These are phyloP conservation scores for Acanthococcus lagerstroemiae DNA, from an alignment of 2,888 invertebrate species.

Conservation along the genomic window DNA sequence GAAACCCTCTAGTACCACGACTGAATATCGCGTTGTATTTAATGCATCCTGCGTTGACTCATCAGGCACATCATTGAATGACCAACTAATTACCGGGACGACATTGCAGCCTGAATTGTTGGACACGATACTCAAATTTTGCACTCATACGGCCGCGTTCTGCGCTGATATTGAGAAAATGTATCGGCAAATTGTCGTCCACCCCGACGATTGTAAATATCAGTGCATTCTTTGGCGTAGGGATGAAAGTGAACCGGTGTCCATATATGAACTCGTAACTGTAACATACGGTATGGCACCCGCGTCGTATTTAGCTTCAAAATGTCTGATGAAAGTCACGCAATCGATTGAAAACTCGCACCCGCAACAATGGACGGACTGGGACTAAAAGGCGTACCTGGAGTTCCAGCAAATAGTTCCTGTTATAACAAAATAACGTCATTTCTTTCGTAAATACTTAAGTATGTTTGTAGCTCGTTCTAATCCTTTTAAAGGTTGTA, in stretches of 20 bases:
- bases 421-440: too few species aligned
- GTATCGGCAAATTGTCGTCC: background rate
- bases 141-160: background rate
- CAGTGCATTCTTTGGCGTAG: slow-evolving; percentile 41
- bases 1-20: background rate
- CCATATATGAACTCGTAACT: slow-evolving; percentile 36
- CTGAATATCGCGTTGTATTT: too few species aligned
- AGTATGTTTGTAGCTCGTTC: too few species aligned
- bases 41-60: background rate
- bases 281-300: slow-evolving; percentile 40
- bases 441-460: too few species aligned
- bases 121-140: slow-evolving; percentile 10
- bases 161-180: background rate
- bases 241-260: slow-evolving; percentile 11
- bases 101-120: slow-evolving; percentile 32
- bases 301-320: slow-evolving; percentile 38
- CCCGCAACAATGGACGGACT: too few species aligned
- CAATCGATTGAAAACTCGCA: slow-evolving; percentile 30
- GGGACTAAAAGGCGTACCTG: too few species aligned
- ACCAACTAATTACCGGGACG: background rate
- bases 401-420: too few species aligned
- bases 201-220: background rate
- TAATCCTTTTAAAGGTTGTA: too few species aligned
- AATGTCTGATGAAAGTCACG: slow-evolving; percentile 37
- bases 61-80: background rate